Conservation (phyloP, 2,888 invertebrate genomes). For the Diachrysia chrysitis region DNA sequence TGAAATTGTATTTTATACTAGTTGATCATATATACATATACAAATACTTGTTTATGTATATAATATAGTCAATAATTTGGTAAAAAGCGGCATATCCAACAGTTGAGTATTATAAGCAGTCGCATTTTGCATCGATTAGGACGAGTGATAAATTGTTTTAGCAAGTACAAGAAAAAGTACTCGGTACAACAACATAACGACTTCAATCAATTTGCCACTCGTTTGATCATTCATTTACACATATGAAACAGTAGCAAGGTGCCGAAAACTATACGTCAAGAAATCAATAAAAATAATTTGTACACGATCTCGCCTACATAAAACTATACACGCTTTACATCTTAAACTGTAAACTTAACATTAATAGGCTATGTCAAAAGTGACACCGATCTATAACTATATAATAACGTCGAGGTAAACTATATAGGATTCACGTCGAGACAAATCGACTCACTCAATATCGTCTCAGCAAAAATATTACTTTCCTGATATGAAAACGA, state of each 20-base stretch:
- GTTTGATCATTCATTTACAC: constrained; percentile 52
- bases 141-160: constrained; percentile 69
- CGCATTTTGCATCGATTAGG: constrained; percentile 57
- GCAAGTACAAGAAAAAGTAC: constrained; percentile 66
- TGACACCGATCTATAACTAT: constrained; percentile 85
- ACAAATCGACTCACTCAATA: constrained; percentile 73
- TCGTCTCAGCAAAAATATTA: constrained; percentile 76
- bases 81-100: constrained; percentile 53
- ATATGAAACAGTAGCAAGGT: constrained; percentile 40
- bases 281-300: constrained; percentile 82
- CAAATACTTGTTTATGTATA: too few species aligned
- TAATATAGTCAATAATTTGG: constrained; percentile 34
- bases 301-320: constrained; percentile 80
- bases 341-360: constrained; percentile 85
- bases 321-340: constrained; percentile 83
- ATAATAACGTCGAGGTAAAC: constrained; percentile 85
- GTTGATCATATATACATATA: constrained; percentile 32
- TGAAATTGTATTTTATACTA: constrained; percentile 38
- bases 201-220: constrained; percentile 66
- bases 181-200: constrained; percentile 70
- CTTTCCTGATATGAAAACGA: constrained; percentile 80
- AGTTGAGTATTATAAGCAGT: constrained; percentile 68
- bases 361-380: constrained; percentile 88
- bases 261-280: constrained; percentile 60
- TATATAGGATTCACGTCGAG: constrained; percentile 85